These are phyloP conservation scores for Pygoscelis adeliae DNA, from an alignment of 2,113 vertebrate species.

Conservation along the genomic window DNA sequence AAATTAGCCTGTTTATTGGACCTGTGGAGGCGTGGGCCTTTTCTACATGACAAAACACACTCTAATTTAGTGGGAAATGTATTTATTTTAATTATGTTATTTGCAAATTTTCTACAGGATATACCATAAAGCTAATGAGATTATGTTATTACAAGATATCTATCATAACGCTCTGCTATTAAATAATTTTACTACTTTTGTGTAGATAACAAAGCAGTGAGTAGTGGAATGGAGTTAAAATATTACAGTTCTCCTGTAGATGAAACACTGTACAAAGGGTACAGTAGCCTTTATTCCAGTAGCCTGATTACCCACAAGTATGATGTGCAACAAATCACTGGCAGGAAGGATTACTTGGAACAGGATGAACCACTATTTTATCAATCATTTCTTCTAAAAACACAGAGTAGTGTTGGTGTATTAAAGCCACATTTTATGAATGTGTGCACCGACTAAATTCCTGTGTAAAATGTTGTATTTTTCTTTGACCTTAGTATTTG, in stretches of 20 bases:
- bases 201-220: not conserved
- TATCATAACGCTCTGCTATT: not conserved
- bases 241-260: not conserved
- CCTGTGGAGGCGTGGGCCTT: not conserved
- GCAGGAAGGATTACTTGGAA: not conserved
- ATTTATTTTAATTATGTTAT: constrained; percentile 15
- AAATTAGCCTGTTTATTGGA: not conserved
- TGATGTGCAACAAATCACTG: not conserved
- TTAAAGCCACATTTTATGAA: not conserved
- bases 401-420: not conserved
- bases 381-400: not conserved
- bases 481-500: not conserved
- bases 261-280: not conserved
- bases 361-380: not conserved
- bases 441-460: not conserved
- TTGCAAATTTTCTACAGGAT: constrained; percentile 8
- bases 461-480: not conserved
- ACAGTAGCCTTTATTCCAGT: not conserved
- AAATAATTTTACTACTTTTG: constrained; percentile 4
- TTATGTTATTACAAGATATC: not conserved
- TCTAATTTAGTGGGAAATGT: not conserved
- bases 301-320: not conserved
- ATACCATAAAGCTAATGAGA: not conserved
- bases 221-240: not conserved
- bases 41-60: not conserved